phyloP scores from a whole-genome alignment of 2,113 vertebrate species.

The Lepus timidus region DNA sequence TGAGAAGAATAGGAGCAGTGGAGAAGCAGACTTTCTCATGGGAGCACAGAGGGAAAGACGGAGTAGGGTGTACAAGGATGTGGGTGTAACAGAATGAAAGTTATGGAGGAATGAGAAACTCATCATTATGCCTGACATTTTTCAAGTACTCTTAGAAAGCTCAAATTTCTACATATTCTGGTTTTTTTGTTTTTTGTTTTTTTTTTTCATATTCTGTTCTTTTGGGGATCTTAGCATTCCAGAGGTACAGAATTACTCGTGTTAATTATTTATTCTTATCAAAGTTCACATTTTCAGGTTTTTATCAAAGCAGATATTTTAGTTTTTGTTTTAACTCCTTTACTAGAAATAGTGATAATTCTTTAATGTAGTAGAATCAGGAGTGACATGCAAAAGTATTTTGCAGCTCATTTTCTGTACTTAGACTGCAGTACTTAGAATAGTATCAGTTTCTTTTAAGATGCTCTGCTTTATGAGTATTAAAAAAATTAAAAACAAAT shows the following conservation, averaged over 20 bases:
- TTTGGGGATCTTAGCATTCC: not conserved
- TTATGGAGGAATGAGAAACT: conserved; percentile 22
- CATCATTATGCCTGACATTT: conserved; percentile 26
- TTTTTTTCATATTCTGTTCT: conserved; percentile 19
- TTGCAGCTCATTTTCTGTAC: not conserved
- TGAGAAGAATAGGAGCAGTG: not conserved
- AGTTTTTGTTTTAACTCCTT: conserved; percentile 9
- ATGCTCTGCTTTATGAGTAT: not conserved
- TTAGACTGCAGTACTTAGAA: not conserved
- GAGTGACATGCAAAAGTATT: not conserved
- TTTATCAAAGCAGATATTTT: conserved; percentile 31
- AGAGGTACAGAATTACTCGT: not conserved
- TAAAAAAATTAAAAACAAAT: not conserved
- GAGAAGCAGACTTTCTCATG: not conserved
- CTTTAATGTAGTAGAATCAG: not conserved
- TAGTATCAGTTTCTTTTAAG: not conserved
- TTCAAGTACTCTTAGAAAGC: conserved; percentile 53
- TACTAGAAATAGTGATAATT: not conserved
- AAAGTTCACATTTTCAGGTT: not conserved
- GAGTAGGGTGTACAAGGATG: not conserved
- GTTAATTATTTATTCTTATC: not conserved
- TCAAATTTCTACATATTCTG: not conserved
- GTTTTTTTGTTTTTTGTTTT: too few species aligned
- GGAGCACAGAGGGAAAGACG: not conserved
- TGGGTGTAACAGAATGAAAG: not conserved